Conservation (phyloP, 2,797 vertebrate genomes). For the Semaprochilodus insignis region DNA sequence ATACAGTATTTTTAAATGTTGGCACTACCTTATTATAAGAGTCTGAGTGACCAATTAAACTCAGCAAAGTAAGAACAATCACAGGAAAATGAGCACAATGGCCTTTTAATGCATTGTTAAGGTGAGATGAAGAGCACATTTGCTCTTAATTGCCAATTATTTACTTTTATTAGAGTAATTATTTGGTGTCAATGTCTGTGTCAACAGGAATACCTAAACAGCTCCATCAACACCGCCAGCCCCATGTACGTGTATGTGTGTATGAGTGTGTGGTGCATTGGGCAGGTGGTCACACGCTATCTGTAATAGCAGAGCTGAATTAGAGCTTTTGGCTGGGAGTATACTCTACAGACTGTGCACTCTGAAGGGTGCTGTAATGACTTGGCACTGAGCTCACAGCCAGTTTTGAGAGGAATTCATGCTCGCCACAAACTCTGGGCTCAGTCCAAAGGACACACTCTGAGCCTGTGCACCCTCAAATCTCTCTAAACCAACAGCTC, state of each 20-base stretch:
- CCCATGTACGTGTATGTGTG: slow-evolving; percentile 26
- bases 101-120: not conserved
- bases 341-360: slow-evolving; percentile 35
- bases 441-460: slow-evolving; percentile 25
- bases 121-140: not conserved
- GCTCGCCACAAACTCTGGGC: slow-evolving; percentile 59
- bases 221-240: slow-evolving; percentile 24
- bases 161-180: slow-evolving; percentile 39
- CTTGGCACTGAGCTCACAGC: slow-evolving; percentile 54
- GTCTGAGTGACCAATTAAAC: not conserved
- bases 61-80: not conserved
- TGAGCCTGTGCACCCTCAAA: slow-evolving; percentile 15
- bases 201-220: slow-evolving; percentile 31
- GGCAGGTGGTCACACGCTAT: slow-evolving; percentile 23
- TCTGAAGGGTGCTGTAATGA: slow-evolving; percentile 51
- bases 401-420: slow-evolving; percentile 48
- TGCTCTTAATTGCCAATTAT: slow-evolving; percentile 40
- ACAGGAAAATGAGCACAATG: not conserved
- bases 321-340: slow-evolving; percentile 28
- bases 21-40: not conserved
- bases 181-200: slow-evolving; percentile 21
- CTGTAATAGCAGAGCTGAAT: slow-evolving; percentile 22
- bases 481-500: slow-evolving; percentile 26
- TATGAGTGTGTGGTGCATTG: not conserved
- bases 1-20: too few relatives aligned